Conservation (phyloP, 2,113 vertebrate genomes). For the Platysternon megacephalum region DNA sequence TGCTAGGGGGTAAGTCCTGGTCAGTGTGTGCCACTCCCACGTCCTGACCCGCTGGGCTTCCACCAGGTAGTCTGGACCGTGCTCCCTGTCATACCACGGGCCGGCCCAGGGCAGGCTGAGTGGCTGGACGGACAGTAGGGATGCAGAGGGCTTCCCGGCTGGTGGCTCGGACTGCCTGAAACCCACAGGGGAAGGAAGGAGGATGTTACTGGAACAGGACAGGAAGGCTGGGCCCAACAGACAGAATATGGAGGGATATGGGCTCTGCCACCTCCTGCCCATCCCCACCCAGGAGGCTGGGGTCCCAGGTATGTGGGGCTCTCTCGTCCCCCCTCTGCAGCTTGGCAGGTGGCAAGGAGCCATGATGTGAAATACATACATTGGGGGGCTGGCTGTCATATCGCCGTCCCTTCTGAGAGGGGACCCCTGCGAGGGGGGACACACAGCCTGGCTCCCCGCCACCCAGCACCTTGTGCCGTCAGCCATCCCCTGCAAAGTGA, state of each 20-base stretch:
- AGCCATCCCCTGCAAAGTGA: too few relatives aligned
- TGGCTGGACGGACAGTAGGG: constrained; percentile 70
- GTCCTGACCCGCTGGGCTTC: constrained; percentile 62
- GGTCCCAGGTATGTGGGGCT: background rate
- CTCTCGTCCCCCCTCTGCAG: background rate
- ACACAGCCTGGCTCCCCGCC: too few relatives aligned
- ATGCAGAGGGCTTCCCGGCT: constrained; percentile 77
- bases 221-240: background rate
- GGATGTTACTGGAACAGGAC: background rate
- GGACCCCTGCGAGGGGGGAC: too few relatives aligned
- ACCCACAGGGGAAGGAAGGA: background rate
- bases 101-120: constrained; percentile 84
- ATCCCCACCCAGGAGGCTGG: background rate
- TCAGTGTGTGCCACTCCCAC: constrained; percentile 71
- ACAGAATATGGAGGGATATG: background rate
- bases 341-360: background rate
- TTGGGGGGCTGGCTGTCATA: background rate
- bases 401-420: too few relatives aligned
- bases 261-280: background rate
- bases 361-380: background rate
- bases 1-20: constrained; percentile 74
- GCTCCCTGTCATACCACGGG: constrained; percentile 80
- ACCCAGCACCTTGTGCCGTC: too few relatives aligned
- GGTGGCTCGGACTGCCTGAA: constrained; percentile 80
- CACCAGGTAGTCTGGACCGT: constrained; percentile 80